Evolutionary conservation across 2,888 invertebrate genomes (phyloP).

Genomic region (Rhopalosiphum nymphaeae): DNA sequence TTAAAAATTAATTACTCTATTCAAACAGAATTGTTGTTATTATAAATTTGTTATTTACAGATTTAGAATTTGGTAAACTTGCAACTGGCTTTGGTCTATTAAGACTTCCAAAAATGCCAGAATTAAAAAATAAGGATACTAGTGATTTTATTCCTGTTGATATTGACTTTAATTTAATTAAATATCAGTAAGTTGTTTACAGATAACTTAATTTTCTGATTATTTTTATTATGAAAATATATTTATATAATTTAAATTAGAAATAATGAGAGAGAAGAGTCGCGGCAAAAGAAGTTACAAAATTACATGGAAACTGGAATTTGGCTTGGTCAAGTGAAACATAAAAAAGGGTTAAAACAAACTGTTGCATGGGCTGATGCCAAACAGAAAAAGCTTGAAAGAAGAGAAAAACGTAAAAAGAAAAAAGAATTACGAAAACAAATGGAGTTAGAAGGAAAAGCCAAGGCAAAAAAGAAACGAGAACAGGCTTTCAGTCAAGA

Average conservation of each 20-base stretch:
- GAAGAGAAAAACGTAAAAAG: slow-evolving; percentile 76
- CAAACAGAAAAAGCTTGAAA: slow-evolving; percentile 79
- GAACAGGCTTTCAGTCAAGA: slow-evolving; percentile 77
- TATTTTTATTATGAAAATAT: background rate
- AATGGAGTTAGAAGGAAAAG: slow-evolving; percentile 72
- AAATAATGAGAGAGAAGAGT: slow-evolving; percentile 83
- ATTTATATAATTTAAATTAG: slow-evolving; percentile 43
- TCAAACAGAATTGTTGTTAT: background rate
- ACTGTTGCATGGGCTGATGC: slow-evolving; percentile 84
- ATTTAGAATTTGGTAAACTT: slow-evolving; percentile 85
- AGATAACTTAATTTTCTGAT: background rate
- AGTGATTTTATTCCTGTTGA: slow-evolving; percentile 74
- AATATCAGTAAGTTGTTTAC: slow-evolving; percentile 74
- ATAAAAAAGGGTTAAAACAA: slow-evolving; percentile 72
- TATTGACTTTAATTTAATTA: slow-evolving; percentile 81
- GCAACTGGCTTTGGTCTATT: slow-evolving; percentile 92
- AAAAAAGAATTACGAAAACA: slow-evolving; percentile 76
- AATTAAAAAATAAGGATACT: slow-evolving; percentile 79
- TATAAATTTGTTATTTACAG: slow-evolving; percentile 70
- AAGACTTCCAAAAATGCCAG: slow-evolving; percentile 95
- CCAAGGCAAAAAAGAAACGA: slow-evolving; percentile 72
- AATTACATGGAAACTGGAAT: slow-evolving; percentile 81
- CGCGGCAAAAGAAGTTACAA: slow-evolving; percentile 79
- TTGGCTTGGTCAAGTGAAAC: slow-evolving; percentile 78
- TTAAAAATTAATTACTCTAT: background rate